Conservation (phyloP, 1,140 invertebrate species). For the Tetragonula clypearis region DNA sequence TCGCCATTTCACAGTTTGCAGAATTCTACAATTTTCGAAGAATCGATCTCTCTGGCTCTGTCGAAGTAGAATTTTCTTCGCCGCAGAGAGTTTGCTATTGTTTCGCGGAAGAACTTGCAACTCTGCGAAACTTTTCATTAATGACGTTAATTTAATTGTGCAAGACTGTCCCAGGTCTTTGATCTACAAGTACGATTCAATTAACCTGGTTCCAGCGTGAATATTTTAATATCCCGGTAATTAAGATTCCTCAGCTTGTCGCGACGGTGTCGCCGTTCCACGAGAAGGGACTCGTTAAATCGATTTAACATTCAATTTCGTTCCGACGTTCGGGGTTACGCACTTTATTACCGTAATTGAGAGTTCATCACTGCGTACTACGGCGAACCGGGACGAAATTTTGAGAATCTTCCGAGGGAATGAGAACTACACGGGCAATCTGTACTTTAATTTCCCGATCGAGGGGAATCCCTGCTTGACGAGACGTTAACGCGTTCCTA, state of each 20-base stretch:
- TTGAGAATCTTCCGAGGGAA: not conserved
- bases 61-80: too few species aligned
- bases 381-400: not conserved
- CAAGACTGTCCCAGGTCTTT: not conserved
- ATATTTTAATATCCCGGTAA: not conserved
- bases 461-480: not conserved
- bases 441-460: not conserved
- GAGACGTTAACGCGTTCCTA: too few species aligned
- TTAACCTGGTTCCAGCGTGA: accelerated
- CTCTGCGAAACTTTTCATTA: too few species aligned
- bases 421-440: not conserved
- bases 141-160: not conserved
- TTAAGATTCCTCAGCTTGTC: not conserved
- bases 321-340: not conserved
- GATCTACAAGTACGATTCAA: not conserved
- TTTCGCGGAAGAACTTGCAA: too few species aligned
- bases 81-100: too few species aligned
- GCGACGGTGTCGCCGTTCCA: not conserved
- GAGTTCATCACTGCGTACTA: not conserved
- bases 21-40: too few species aligned
- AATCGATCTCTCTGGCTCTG: too few species aligned
- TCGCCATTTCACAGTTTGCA: too few species aligned
- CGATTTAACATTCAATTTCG: constrained; percentile 29
- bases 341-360: constrained; percentile 13
- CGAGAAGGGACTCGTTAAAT: not conserved